Base-by-base conservation (phyloP, 1,140 invertebrate genomes). In the Neodiprion pinetum region DNA sequence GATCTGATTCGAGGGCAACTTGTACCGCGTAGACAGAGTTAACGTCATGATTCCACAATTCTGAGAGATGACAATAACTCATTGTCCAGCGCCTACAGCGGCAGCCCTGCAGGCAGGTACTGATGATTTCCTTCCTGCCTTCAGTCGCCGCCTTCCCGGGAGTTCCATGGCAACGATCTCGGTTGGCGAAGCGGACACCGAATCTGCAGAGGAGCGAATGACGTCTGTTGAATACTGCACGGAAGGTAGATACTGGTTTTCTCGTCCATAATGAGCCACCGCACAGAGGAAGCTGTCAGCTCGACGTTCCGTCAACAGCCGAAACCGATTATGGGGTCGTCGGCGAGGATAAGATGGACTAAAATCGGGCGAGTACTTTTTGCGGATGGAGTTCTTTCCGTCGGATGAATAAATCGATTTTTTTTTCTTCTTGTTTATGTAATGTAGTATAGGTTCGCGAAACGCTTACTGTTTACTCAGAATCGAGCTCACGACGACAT, bases 101-200 rank as follows among this genome's bases (percentile, higher is more conserved):
- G 28, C 53, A 79, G 77, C 75, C 74, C 79, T 77, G 78, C 77
- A 83, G 79, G 82, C 80, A 77, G 79, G 78, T 79, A 84, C 79
- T 81, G 83, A 84, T 85, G 82, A 81, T 82, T 85, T 85, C 83
- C 83, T 84, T 84, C 83, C 83, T 14, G 49, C n/a, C 21, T 65
- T 53, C 71, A 72, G 53, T 66, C 49, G 49, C 70, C 61, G 70
- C 40, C n/a, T 17, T n/a, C 40, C 7, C 10, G 40, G 61, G 47
- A 71, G 14, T 71, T 71, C 70, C 28, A 9, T 48, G 50, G 9
- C 10, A 9, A 11, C 17, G 40, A 72, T n/a, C 47, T 0, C 12
- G 70, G n/a, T 48, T n/a, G 49, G n/a, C n/a, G 17, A 50, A 48
- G 28, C 7, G 61, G 61, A 53, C 61, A 50, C 71, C 67, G 73